Base-by-base conservation (phyloP, 2,113 vertebrate species). In the Salvelinus sp. region DNA sequence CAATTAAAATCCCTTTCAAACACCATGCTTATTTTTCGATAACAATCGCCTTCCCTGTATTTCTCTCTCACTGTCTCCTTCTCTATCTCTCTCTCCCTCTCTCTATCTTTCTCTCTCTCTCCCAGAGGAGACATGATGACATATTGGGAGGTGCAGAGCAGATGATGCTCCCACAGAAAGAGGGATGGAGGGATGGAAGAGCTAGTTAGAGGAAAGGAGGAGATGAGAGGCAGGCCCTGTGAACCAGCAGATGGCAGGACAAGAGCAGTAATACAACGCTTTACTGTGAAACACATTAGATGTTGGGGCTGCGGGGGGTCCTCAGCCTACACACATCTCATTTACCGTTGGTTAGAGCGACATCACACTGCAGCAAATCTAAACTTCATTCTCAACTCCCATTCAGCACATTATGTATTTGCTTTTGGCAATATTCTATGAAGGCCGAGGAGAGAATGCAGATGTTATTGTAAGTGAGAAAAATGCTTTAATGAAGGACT, bases 241-340 rank as follows among this genome's bases (percentile, higher is more conserved):
- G 79, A 82, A 87, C 94, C 96, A 95, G 94, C 86, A 96, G 96
- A 95, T 95, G 97, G 96, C 96, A 95, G 93, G 95, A 93, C 93
- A 89, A 91, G 92, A 94, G 91, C 93, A 92, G 83, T 84, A 93
- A 96, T 95, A 92, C 85, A 23, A 30, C 12, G 14, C 30, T 67
- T 62, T n/a, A 22, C 6, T 62, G 27, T 85, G 74, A 67, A 83
- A 71, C 50, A 18, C 50, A 54, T 60, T 75, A 82, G 78, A 69
- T 77, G 72, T 77, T 79, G 80, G 85, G 88, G 85, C 84, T 84
- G 38, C 9, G 7, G 38, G 38, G 33, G 9, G 82, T 77, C 81
- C 85, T 81, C 68, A 80, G 74, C 77, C 82, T 88, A 86, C 82
- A 87, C 82, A 38, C 38, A 38, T 38, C 7, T 30, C 48, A 58